Conservation (phyloP, 1,140 invertebrate species). For the Camponotus pennsylvanicus region DNA sequence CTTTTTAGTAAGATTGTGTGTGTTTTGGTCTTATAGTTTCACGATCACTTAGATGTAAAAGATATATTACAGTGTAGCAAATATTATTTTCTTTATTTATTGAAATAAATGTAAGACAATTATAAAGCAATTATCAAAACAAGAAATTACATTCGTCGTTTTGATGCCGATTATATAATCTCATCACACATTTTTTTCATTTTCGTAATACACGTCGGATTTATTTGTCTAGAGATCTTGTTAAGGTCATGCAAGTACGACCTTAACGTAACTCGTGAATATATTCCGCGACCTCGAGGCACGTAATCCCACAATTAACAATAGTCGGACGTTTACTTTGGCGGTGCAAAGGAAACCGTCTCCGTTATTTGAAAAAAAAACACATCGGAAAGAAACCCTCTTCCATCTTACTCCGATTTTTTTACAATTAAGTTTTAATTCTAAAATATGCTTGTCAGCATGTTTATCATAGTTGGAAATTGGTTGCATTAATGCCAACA, state of each 20-base stretch:
- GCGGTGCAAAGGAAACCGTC: slow-evolving; percentile 23
- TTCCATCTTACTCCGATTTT: neutral
- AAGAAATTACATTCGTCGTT: neutral
- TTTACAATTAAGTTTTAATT: slow-evolving; percentile 31
- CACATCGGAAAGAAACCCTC: neutral
- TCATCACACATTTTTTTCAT: slow-evolving; percentile 14
- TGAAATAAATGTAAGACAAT: slow-evolving; percentile 1
- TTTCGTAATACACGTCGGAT: slow-evolving; percentile 24
- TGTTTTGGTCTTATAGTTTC: neutral
- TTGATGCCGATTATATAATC: slow-evolving; percentile 8
- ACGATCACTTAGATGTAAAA: slow-evolving; percentile 5
- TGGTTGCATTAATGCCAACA: slow-evolving; percentile 18
- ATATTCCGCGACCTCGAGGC: slow-evolving; percentile 71
- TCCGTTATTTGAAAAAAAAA: slow-evolving; percentile 6
- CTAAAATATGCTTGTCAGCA: neutral
- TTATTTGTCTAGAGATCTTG: slow-evolving; percentile 58
- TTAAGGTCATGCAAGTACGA: slow-evolving; percentile 69
- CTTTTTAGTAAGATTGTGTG: slow-evolving; percentile 63
- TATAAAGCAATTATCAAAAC: slow-evolving; percentile 17
- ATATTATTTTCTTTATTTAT: slow-evolving; percentile 14
- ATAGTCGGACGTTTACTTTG: slow-evolving; percentile 68
- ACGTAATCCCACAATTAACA: slow-evolving; percentile 82
- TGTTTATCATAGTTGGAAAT: slow-evolving; percentile 20
- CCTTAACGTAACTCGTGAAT: slow-evolving; percentile 76
- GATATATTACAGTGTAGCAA: slow-evolving; percentile 50